Conservation (phyloP, 2,888 invertebrate species). For the Polyommatus icarus region DNA sequence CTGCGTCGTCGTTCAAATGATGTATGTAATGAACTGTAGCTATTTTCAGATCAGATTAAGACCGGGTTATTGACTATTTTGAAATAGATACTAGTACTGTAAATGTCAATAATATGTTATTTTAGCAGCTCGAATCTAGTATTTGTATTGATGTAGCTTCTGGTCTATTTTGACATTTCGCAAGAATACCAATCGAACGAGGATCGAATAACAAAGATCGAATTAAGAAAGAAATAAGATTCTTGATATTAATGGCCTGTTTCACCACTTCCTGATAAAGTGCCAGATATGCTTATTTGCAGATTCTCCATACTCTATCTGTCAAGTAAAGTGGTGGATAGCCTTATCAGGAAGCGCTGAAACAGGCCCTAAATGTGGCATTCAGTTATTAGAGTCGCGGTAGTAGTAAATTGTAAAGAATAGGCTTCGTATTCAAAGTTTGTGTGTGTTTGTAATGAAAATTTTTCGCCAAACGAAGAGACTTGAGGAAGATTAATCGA, state of each 20-base stretch:
- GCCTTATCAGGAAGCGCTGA: too few relatives aligned
- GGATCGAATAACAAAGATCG: too few relatives aligned
- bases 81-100: neutral
- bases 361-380: too few relatives aligned
- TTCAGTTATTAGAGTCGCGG: too few relatives aligned
- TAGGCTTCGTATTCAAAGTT: neutral
- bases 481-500: neutral
- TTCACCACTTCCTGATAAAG: too few relatives aligned
- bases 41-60: slow-evolving; percentile 7
- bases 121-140: neutral
- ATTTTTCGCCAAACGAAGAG: neutral
- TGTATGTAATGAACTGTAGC: neutral
- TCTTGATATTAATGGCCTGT: too few relatives aligned
- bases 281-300: too few relatives aligned
- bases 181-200: too few relatives aligned
- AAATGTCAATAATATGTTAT: neutral
- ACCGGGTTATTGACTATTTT: neutral
- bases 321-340: too few relatives aligned
- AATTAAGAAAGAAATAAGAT: too few relatives aligned
- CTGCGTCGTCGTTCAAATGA: neutral
- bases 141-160: neutral
- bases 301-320: too few relatives aligned
- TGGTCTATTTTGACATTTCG: too few relatives aligned
- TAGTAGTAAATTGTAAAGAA: neutral
- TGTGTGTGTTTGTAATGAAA: neutral